Percentiles rank a stretch among this genome's conserved stretches.
These are phyloP conservation scores for Agrotis puta DNA, from an alignment of 2,888 invertebrate genomes.

Conservation along the genomic window DNA sequence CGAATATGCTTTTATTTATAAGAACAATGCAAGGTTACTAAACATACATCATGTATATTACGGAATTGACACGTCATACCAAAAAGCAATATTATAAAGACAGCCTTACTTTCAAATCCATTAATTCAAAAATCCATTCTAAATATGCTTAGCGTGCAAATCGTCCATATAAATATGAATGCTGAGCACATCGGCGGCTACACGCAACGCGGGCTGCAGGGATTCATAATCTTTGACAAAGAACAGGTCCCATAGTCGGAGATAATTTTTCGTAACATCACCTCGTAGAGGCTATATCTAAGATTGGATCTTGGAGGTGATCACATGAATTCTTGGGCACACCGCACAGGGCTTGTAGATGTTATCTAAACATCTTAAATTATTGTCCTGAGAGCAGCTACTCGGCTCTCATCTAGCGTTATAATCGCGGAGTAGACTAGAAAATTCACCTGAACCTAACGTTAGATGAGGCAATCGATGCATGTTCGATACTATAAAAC, in stretches of 20 bases:
- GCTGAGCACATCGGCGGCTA: constrained; percentile 70
- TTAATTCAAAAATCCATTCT: constrained; percentile 56
- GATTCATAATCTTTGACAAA: constrained; percentile 84
- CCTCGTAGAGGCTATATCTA: constrained; percentile 84
- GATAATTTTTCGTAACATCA: constrained; percentile 88
- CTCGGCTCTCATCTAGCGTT: constrained; percentile 82
- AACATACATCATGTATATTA: constrained; percentile 24
- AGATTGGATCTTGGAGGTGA: constrained; percentile 88
- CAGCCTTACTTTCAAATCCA: constrained; percentile 57
- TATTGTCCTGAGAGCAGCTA: constrained; percentile 86
- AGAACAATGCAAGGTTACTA: constrained; percentile 45
- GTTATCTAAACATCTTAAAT: constrained; percentile 90
- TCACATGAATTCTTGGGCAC: constrained; percentile 89
- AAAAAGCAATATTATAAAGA: constrained; percentile 48
- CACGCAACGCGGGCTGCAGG: constrained; percentile 67
- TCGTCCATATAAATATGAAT: constrained; percentile 71
- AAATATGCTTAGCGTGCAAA: constrained; percentile 63
- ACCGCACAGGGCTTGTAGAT: constrained; percentile 88
- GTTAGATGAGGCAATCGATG: constrained; percentile 77
- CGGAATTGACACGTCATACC: constrained; percentile 23
- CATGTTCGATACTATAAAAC: constrained; percentile 42
- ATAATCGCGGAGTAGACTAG: constrained; percentile 77
- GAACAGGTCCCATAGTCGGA: constrained; percentile 78
- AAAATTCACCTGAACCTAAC: constrained; percentile 68
- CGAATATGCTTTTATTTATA: constrained; percentile 27